Conservation (phyloP, 2,888 invertebrate genomes). For the Chalcis sispes region DNA sequence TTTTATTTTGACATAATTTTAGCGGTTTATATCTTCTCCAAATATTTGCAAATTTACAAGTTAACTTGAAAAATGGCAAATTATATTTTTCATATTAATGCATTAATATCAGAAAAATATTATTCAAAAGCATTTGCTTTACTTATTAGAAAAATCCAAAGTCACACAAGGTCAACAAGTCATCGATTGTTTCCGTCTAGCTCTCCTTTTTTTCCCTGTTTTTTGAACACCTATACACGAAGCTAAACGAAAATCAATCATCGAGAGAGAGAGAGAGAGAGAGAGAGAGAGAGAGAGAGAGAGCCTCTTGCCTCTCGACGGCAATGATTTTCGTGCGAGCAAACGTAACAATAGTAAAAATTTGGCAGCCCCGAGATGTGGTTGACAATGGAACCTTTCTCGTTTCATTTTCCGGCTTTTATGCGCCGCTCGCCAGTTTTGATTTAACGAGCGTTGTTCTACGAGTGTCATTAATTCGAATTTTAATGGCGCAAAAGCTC, state of each 20-base stretch:
- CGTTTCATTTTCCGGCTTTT: slow-evolving; percentile 7
- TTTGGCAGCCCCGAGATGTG: neutral
- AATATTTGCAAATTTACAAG: too few relatives aligned
- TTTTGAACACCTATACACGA: too few relatives aligned
- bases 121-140: too few relatives aligned
- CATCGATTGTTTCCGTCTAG: neutral
- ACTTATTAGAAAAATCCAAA: too few relatives aligned
- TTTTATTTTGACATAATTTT: neutral
- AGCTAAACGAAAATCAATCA: slow-evolving; percentile 51
- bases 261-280: neutral
- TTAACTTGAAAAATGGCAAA: too few relatives aligned
- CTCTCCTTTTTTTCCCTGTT: too few relatives aligned
- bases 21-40: too few relatives aligned
- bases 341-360: slow-evolving; percentile 32
- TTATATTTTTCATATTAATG: too few relatives aligned
- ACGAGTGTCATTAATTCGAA: slow-evolving; percentile 53
- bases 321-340: too few relatives aligned
- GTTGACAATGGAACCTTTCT: neutral
- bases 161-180: neutral
- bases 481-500: slow-evolving; percentile 23
- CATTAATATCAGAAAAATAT: too few relatives aligned
- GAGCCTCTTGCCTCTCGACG: too few relatives aligned
- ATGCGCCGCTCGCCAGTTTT: slow-evolving; percentile 12
- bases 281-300: neutral
- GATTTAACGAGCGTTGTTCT: slow-evolving; percentile 53